Conservation (phyloP, 2,113 vertebrate species). For the Illadopsis cleaveri region DNA sequence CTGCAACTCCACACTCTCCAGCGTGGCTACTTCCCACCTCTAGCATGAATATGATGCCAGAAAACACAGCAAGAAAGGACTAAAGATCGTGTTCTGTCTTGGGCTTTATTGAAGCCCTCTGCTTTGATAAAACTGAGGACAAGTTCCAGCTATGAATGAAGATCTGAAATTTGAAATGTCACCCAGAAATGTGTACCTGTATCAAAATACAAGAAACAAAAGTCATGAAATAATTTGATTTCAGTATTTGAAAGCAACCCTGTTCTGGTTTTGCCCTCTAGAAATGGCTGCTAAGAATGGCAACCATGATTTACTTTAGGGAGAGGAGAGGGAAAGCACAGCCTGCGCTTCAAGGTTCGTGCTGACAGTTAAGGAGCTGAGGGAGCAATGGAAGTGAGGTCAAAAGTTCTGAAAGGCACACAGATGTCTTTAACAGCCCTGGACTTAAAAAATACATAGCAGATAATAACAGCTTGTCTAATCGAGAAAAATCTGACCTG, state of each 20-base stretch:
- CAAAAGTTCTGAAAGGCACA: constrained; percentile 56
- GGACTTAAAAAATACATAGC: background rate
- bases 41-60: background rate
- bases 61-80: background rate
- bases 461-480: constrained; percentile 41
- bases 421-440: constrained; percentile 54
- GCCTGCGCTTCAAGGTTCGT: background rate
- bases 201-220: background rate
- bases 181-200: background rate
- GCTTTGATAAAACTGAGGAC: background rate
- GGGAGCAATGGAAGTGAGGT: constrained; percentile 47
- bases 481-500: constrained; percentile 78
- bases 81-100: background rate
- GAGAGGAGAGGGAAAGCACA: background rate
- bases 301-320: constrained; percentile 36
- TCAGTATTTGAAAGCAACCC: background rate
- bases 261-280: background rate
- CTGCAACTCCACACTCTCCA: background rate
- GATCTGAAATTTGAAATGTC: background rate
- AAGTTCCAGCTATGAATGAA: background rate
- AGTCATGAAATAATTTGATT: background rate
- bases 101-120: too few relatives aligned
- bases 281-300: background rate
- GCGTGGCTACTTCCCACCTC: accelerated
- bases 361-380: constrained; percentile 58